Base-by-base conservation (phyloP, 92 coral and sea anemone genomes). In the Paramuricea clavata region DNA sequence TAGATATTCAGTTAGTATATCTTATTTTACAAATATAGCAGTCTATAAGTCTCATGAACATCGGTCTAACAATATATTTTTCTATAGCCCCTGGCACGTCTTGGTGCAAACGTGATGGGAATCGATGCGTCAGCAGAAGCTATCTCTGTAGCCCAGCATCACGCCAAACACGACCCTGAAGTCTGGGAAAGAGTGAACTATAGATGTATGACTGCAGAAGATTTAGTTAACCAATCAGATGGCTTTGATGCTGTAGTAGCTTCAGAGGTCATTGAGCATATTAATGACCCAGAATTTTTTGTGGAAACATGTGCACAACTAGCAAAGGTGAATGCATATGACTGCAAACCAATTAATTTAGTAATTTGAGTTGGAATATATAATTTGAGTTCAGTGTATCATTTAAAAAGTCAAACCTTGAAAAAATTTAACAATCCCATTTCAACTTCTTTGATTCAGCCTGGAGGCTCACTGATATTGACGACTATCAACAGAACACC, bases 251-350 rank as follows among this genome's bases (percentile, higher is more conserved):
- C 95, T 77, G 97, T 94, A 32, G 93, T 96, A 75, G 91, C 99
- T 13, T 96, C 99, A 7, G 99, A 96, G 61, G 98, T 96, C 47
- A 92, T 96, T 34, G 99, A 96, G 69, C 99, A 96, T 86, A 92
- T 96, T 27, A 85, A 92, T 36, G 95, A 96, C 49, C 93, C 88
- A 69, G 89, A 76, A n/a, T 67, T 94, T 12, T 96, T 96, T 81
- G 47, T 96, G 27, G 76, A 84, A 33, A 95, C 99, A 22, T 90
- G 91, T 31, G 62, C 92, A 28, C 77, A 86, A 44, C 84, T 96
- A 2, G 22, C 93, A 22, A 96, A 96, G 98, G 99, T 96, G 67
- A 23, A 87, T 32, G 59, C 27, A 31, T 1, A 2, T 19, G 47
- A 26, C 27, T 69, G n/a, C n/a, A n/a, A n/a, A n/a, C n/a, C n/a